phyloP scores from a whole-genome alignment of 2,888 invertebrate genomes.

The Cephus spinipes region DNA sequence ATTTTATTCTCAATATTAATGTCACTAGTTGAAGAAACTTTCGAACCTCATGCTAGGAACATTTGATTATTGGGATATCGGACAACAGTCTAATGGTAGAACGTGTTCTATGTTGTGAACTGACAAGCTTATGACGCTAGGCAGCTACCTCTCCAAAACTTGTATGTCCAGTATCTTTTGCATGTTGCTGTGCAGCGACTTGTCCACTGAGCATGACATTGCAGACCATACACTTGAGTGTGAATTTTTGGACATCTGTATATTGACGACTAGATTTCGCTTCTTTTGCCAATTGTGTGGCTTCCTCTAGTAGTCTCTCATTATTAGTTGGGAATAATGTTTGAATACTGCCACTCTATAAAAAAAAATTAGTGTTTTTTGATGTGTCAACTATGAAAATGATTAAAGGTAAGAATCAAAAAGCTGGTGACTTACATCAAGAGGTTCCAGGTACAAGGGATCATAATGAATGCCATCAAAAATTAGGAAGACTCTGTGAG shows the following conservation, averaged over 20 bases:
- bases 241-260: constrained; percentile 90
- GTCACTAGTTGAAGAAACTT: constrained; percentile 4
- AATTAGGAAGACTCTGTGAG: constrained; percentile 85
- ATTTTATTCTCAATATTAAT: too few relatives aligned
- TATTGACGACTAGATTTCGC: constrained; percentile 91
- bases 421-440: constrained; percentile 72
- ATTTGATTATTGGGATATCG: neutral
- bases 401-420: neutral
- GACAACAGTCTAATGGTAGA: neutral
- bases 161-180: constrained; percentile 84
- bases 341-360: constrained; percentile 78
- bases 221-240: constrained; percentile 86
- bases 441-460: constrained; percentile 87
- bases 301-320: constrained; percentile 79
- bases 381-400: neutral
- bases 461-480: constrained; percentile 98
- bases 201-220: constrained; percentile 82
- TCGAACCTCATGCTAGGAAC: neutral
- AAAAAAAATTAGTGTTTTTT: constrained; percentile 41
- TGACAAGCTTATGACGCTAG: constrained; percentile 32
- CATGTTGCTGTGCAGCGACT: constrained; percentile 85
- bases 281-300: constrained; percentile 86
- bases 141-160: constrained; percentile 79
- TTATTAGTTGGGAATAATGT: constrained; percentile 87
- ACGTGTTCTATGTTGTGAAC: neutral